Conservation (phyloP, 2,888 invertebrate genomes). For the Acronicta alni region DNA sequence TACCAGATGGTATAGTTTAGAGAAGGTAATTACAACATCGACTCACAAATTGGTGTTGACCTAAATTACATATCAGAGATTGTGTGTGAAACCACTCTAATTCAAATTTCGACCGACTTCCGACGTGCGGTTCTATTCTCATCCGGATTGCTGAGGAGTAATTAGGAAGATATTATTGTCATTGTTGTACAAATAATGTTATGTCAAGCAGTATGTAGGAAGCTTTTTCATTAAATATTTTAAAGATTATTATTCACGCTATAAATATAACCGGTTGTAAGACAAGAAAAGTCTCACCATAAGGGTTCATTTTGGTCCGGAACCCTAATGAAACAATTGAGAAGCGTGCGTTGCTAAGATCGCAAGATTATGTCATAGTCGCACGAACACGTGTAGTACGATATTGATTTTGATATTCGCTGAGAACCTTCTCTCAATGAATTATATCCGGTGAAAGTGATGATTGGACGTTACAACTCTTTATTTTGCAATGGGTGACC, state of each 20-base stretch:
- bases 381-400: slow-evolving; percentile 50
- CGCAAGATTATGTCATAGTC: slow-evolving; percentile 66
- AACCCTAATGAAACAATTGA: slow-evolving; percentile 7
- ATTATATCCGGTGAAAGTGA: slow-evolving; percentile 74
- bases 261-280: too few relatives aligned
- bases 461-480: slow-evolving; percentile 50
- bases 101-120: slow-evolving; percentile 33
- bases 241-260: background rate
- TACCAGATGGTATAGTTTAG: background rate
- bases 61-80: slow-evolving; percentile 31
- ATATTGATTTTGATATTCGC: slow-evolving; percentile 74
- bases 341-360: slow-evolving; percentile 47
- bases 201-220: slow-evolving; percentile 23
- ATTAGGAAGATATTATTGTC: slow-evolving; percentile 53
- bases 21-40: background rate
- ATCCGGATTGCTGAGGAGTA: slow-evolving; percentile 54
- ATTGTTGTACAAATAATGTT: slow-evolving; percentile 34
- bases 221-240: too few relatives aligned
- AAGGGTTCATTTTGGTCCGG: too few relatives aligned
- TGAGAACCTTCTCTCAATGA: slow-evolving; percentile 64
- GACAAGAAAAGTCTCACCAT: too few relatives aligned
- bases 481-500: slow-evolving; percentile 65
- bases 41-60: slow-evolving; percentile 22
- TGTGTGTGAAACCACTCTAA: slow-evolving; percentile 47
- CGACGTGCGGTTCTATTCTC: slow-evolving; percentile 27